Base-by-base conservation (phyloP, 92 coral and sea anemone species). In the Palythoa grandiflora region DNA sequence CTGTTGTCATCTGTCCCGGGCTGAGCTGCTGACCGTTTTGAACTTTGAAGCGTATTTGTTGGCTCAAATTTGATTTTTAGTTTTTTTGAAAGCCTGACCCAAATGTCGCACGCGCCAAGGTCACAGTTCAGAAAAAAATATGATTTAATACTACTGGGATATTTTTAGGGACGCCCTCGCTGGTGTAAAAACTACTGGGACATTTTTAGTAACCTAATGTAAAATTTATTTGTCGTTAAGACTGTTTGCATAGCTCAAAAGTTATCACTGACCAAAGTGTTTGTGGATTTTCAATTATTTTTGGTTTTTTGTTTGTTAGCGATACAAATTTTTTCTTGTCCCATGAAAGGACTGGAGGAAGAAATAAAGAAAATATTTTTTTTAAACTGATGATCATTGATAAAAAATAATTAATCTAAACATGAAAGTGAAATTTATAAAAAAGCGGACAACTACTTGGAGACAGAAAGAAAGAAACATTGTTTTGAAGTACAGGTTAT, bases 71-170 rank as follows among this genome's bases (percentile, higher is more conserved):
- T 65, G 71, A 65, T 65, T 65, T n/a, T 65, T 20, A 65, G 8
- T 65, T 65, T 65, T 65, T 65, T 65, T 65, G 71, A 65, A 65
- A 65, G 71, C 71, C 10, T 65, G 71, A 40, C 47, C 47, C 47
- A 40, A 40, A 40, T 40, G 47, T 40, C 47, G 47, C 47, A 2
- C 47, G 47, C 47, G 47, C 47, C 47, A 0, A 40, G 6, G 47
- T 40, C 47, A 40, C 47, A 40, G 1, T 40, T 40, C 47, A 5
- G 47, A 40, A 40, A 40, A 40, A 40, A 40, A 0, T 5, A 40
- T 40, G 47, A 40, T 40, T 2, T 40, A 40, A 40, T 40, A 40
- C 47, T 40, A 40, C 47, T 40, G 47, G 47, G 47, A 40, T 40
- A 40, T 40, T 40, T 40, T 40, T 40, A 40, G 0, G 0, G 47